Evolutionary conservation across 2,888 invertebrate genomes (phyloP), one percentile per base, ranked within the genome.

Genomic region (Danaus chrysippus): DNA sequence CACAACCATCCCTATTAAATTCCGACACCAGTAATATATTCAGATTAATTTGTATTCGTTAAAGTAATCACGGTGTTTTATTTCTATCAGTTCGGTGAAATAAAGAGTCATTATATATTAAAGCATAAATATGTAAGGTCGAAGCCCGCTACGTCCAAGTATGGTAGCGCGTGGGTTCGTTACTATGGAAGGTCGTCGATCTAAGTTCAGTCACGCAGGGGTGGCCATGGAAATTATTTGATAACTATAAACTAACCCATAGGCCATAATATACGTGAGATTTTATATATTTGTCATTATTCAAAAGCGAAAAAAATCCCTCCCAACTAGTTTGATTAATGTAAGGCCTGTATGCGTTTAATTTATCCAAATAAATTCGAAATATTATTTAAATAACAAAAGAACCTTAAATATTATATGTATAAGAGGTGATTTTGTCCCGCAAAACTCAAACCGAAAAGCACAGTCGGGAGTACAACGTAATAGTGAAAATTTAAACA

Each of bases 141-240:
- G 69, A 72, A 73, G 68, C 66, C 72, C 70, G 68, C 46, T 60
- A 64, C 63, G 60, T 59, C 58, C 69, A 66, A 65, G 66, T 61
- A 66, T 63, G 66, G 69, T 61, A 67, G 64, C 65, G 70, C 70
- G 68, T 72, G 68, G 68, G 70, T 65, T 66, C 67, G 68, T 65
- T 63, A 63, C 71, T 65, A 68, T 70, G 64, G 67, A 68, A 76
- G 80, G 78, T 78, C 80, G 76, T 75, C 71, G 78, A 76, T 76
- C 79, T 72, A 72, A 68, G 71, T 71, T 73, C 71, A 70, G 75
- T 79, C 79, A 81, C 84, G 85, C 84, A 79, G 77, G 74, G 82
- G 75, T 77, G 75, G 76, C 75, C 78, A 73, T 73, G 77, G 75
- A 77, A 80, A 78, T 76, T 72, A 73, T 74, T 76, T 49, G 49